Evolutionary conservation across 2,797 vertebrate species (phyloP).

Genomic region (Macroramphosus scolopax): DNA sequence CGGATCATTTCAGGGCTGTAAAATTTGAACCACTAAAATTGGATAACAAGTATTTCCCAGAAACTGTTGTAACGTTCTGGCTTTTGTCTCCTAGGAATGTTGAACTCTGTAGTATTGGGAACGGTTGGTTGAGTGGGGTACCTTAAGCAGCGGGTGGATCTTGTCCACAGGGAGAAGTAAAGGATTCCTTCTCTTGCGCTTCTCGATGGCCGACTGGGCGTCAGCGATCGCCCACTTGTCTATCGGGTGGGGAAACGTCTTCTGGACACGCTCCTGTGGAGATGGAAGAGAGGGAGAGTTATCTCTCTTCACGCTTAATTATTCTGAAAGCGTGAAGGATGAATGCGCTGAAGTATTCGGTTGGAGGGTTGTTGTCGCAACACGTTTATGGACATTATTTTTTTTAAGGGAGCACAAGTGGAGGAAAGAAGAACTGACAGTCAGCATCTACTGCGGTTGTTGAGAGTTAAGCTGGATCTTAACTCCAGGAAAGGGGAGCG

Average conservation of each 20-base stretch:
- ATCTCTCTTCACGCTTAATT: not conserved
- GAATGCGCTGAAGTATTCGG: not conserved
- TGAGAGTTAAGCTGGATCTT: not conserved
- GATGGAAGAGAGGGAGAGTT: constrained; percentile 1
- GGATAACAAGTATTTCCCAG: constrained; percentile 18
- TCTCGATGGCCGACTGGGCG: constrained; percentile 95
- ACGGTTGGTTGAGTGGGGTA: constrained; percentile 39
- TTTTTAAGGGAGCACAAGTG: no score
- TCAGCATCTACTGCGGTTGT: no score
- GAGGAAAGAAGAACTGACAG: no score
- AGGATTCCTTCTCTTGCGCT: constrained; percentile 91
- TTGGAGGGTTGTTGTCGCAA: not conserved
- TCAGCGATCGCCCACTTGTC: constrained; percentile 99
- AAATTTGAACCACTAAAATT: not conserved
- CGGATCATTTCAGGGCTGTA: not conserved
- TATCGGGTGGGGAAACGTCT: constrained; percentile 97
- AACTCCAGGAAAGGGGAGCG: not conserved
- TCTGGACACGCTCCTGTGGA: constrained; percentile 93
- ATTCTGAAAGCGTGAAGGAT: not conserved
- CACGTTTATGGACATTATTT: no score
- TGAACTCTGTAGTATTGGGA: not conserved
- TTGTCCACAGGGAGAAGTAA: constrained; percentile 96
- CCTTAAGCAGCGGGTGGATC: constrained; percentile 96
- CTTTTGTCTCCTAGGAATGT: not conserved
- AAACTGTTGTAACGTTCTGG: not conserved